Evolutionary conservation across 2,113 vertebrate genomes (phyloP), one percentile per base, ranked within the genome.

Genomic region (Mesoclemmys tuberculata): DNA sequence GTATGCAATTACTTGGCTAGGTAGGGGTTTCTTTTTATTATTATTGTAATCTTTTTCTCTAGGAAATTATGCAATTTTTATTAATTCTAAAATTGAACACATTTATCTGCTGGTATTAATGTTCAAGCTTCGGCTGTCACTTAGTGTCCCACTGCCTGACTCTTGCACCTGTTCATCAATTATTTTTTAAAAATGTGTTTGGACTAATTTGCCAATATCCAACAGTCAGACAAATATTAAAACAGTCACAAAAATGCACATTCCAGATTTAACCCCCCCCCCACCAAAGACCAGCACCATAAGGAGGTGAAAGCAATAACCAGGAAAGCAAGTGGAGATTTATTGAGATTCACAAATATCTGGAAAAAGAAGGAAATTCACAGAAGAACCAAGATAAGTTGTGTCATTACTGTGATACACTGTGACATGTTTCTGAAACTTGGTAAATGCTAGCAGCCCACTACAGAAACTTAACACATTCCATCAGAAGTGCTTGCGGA

Each of bases 61-160:
- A 95, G 95, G 90, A 97, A 97, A 97, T 97, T 90, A 96, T 96
- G 94, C 94, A 86, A 85, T 81, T 48, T 93, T 97, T 96, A 97
- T 96, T 96, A 97, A 97, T 94, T 95, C 85, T 90, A 87, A 93
- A 94, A 96, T 93, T 61, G 83, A 86, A 85, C 84, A 87, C 94
- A 91, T 93, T 90, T 92, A 91, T 95, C 93, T 80, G 46, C 92
- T 68, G 22, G 80, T 75, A 29, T 94, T 96, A 84, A 94, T 75
- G 80, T 90, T 87, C 79, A 86, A 52, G 94, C 88, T 44, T 94
- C 91, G 91, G 95, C 96, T 95, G 96, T 85, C 96, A 89, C 77
- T 92, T 68, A 90, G n/a, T 89, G 52, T 75, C 51, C 46, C 48
- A 80, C 38, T n/a, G 87, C 92, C 41, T 85, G 82, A 91, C 77